These are phyloP conservation scores for Ptychochromis oligacanthus DNA, from an alignment of 2,113 vertebrate species.

Conservation along the genomic window DNA sequence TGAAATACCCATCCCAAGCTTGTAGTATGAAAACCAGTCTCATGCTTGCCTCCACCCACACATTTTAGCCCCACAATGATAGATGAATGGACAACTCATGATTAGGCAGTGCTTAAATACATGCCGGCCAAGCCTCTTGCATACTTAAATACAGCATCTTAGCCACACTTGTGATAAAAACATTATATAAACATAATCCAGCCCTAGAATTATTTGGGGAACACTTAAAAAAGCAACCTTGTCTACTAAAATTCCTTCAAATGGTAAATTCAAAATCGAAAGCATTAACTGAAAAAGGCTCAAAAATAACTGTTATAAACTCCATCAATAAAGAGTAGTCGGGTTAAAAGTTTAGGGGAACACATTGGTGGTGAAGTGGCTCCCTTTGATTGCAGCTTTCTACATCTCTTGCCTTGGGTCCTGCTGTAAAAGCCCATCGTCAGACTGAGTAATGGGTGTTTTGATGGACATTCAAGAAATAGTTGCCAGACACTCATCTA, in stretches of 20 bases:
- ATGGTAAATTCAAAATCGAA: neutral
- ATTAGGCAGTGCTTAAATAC: slow-evolving; percentile 18
- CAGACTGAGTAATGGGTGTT: slow-evolving; percentile 25
- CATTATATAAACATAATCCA: slow-evolving; percentile 13
- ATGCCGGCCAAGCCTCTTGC: slow-evolving; percentile 14
- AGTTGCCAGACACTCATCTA: slow-evolving; percentile 33
- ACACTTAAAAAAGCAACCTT: neutral
- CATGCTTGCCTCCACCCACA: slow-evolving; percentile 55
- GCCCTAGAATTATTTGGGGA: neutral
- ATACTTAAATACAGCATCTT: slow-evolving; percentile 20
- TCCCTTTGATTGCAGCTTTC: slow-evolving; percentile 22
- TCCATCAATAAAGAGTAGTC: neutral
- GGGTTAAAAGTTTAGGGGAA: neutral
- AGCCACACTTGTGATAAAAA: neutral
- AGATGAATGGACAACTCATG: slow-evolving; percentile 48
- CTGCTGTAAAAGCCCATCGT: slow-evolving; percentile 32
- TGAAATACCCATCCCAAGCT: slow-evolving; percentile 63
- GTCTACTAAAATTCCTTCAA: neutral
- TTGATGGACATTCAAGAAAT: slow-evolving; percentile 43
- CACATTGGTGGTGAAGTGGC: neutral
- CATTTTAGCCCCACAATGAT: slow-evolving; percentile 56
- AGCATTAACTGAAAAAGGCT: neutral
- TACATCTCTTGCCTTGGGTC: slow-evolving; percentile 20
- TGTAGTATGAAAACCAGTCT: slow-evolving; percentile 61
- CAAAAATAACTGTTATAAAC: neutral